Evolutionary conservation across 2,888 invertebrate species (phyloP).

Genomic region (Cataglyphis cursor): DNA sequence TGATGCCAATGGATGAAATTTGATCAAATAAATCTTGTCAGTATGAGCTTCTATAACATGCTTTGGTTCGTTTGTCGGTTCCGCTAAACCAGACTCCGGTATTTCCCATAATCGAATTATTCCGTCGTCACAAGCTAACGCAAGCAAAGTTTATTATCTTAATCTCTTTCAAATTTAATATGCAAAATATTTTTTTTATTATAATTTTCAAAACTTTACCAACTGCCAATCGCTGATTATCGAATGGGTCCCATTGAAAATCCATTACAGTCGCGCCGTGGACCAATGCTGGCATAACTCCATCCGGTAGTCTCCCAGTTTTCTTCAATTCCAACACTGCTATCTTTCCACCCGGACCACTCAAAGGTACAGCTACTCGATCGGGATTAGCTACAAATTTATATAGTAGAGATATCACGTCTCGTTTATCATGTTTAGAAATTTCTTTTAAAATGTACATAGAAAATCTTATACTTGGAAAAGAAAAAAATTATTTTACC

Average conservation of each 20-base stretch:
- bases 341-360: constrained; percentile 96
- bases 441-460: neutral
- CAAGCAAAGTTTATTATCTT: constrained; percentile 16
- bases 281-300: constrained; percentile 94
- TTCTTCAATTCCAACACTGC: constrained; percentile 94
- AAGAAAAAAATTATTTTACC: constrained; percentile 87
- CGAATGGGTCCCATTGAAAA: constrained; percentile 98
- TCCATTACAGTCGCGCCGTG: constrained; percentile 96
- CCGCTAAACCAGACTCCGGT: constrained; percentile 90
- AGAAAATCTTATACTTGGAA: neutral
- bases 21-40: constrained; percentile 96
- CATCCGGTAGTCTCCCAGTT: constrained; percentile 92
- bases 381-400: constrained; percentile 91
- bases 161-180: constrained; percentile 1
- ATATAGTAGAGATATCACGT: neutral
- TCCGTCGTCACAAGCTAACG: constrained; percentile 95
- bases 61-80: constrained; percentile 93
- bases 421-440: neutral
- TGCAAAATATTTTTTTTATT: neutral
- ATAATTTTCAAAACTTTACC: constrained; percentile 84
- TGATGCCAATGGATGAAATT: constrained; percentile 95
- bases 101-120: constrained; percentile 93
- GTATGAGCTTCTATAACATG: constrained; percentile 92
- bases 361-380: constrained; percentile 95
- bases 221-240: constrained; percentile 92